phyloP scores from a whole-genome alignment of 1,140 invertebrate species.

The Calliopsis andreniformis region DNA sequence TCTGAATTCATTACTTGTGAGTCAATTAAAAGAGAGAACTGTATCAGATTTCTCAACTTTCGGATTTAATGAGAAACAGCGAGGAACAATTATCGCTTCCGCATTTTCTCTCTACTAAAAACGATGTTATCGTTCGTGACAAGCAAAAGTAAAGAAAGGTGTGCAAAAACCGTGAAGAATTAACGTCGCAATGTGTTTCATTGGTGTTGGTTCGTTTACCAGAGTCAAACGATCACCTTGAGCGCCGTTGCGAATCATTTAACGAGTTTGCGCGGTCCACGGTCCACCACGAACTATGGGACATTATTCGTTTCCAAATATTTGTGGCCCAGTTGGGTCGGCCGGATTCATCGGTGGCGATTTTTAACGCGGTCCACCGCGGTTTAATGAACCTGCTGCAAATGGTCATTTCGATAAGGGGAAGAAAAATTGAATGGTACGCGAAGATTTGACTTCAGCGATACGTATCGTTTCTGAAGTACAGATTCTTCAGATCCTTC shows the following conservation, averaged over 20 bases:
- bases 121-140: too few species aligned
- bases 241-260: slow-evolving; percentile 42
- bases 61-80: too few species aligned
- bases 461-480: too few species aligned
- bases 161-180: slow-evolving; percentile 14
- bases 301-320: slow-evolving; percentile 45
- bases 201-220: background rate
- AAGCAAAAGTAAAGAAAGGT: too few species aligned
- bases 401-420: too few species aligned
- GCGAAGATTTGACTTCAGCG: too few species aligned
- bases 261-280: slow-evolving; percentile 38
- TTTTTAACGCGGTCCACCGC: slow-evolving; percentile 32
- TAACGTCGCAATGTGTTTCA: slow-evolving; percentile 34
- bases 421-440: background rate
- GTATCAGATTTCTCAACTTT: too few species aligned
- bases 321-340: slow-evolving; percentile 17
- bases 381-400: slow-evolving; percentile 44
- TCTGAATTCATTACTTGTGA: too few species aligned
- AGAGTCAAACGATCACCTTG: slow-evolving; percentile 29
- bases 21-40: too few species aligned
- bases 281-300: slow-evolving; percentile 26
- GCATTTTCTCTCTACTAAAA: too few species aligned
- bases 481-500: too few species aligned
- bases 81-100: too few species aligned
- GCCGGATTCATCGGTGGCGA: slow-evolving; percentile 29